Base-by-base conservation (phyloP, 1,140 invertebrate genomes). In the Ceratitis capitata region DNA sequence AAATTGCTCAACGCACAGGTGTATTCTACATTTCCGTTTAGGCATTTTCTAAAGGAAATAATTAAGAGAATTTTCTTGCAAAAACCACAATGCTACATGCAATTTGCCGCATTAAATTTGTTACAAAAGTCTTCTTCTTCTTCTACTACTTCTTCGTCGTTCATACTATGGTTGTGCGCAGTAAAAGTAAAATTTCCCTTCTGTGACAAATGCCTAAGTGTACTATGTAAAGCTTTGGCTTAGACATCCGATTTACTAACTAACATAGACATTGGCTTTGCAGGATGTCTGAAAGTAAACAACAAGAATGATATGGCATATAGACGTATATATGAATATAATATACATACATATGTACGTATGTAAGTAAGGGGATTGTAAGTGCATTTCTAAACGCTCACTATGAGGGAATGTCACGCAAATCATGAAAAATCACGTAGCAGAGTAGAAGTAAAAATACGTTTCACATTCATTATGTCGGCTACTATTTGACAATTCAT, bases 381-480 rank as follows among this genome's bases (percentile, higher is more conserved):
- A 39, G 5, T 69, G 64, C 35, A 23, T 78, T 42, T 78, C 2
- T 78, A 78, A 78, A 78, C 39, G 69, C 39, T 78, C 69, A 78
- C 69, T 26, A 10, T 47, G n/a, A 78, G 69, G 39, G 69, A 78
- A 78, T 78, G 69, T 78, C 69, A 78, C 69, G 69, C 69, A 78
- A 78, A 78, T 78, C 69, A 78, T 78, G 69, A 78, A 78, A 78
- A 78, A 78, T 78, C 69, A 78, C 69, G 69, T 78, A 78, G 39
- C 69, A 78, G n/a, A 78, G 69, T 12, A 42, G 69, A 78, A 78
- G 39, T 45, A 78, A 78, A 78, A 42, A 78, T 78, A 78, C 69
- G 39, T 45, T 78, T 78, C 69, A 45, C 69, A 78, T 78, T 78
- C 69, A 78, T 78, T 78, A 78, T 45, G 69, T 45, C 32, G 69